Base-by-base conservation (phyloP, 2,113 vertebrate genomes). In the Thalassarche chlororhynchos region DNA sequence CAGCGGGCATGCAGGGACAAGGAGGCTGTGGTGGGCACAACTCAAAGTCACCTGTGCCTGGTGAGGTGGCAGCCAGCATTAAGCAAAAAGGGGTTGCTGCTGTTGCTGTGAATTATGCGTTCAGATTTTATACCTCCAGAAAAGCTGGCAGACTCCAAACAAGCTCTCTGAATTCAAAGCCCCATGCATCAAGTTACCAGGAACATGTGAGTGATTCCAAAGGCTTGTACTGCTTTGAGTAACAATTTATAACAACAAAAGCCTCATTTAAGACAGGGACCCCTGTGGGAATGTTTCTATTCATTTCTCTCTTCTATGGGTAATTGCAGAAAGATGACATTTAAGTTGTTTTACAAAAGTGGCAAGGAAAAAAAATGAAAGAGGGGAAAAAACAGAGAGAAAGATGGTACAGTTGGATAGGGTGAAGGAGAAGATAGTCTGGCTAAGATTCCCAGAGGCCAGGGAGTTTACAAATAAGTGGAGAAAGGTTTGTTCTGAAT, bases 221-320 rank as follows among this genome's bases (percentile, higher is more conserved):
- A 98, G 96, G 97, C 97, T 97, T 97, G 97, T 98, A 96, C 91
- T 84, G 95, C 96, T 98, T 98, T 98, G 97, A 97, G 97, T 97
- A 97, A 98, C 97, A 98, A 98, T 98, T 98, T 98, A 95, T 93
- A 97, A 97, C 96, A 97, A 98, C 97, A 98, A 98, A 98, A 96
- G 97, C 96, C 90, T 98, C 97, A 96, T 98, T 98, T 98, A 97
- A 97, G 97, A 97, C 97, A 97, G 97, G 93, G 86, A 96, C 97
- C 97, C 97, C 97, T 95, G 96, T 98, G 97, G 97, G 97, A 98
- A 97, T 93, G 97, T 97, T 97, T 92, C 93, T 97, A 97, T 98
- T 97, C 96, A 97, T 96, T 97, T 89, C 92, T 96, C 93, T 96
- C 79, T 97, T 97, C 97, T 70, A 84, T 91, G 93, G 95, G 92